Conservation (phyloP, 2,113 vertebrate species). For the Larimichthys polyactis region DNA sequence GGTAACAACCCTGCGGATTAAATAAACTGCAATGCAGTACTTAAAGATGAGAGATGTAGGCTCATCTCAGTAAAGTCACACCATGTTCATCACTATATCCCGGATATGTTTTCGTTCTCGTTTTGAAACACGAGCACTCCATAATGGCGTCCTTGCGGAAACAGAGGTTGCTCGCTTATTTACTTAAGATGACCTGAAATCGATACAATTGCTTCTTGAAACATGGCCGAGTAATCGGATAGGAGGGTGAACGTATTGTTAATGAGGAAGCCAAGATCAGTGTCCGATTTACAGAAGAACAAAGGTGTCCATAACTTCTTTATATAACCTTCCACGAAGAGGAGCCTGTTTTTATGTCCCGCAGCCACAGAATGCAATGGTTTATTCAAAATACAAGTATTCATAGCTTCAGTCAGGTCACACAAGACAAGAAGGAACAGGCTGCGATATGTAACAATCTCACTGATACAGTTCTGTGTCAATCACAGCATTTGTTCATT, state of each 20-base stretch:
- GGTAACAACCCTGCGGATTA: slow-evolving; percentile 39
- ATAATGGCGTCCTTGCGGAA: slow-evolving; percentile 42
- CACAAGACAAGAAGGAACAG: slow-evolving; percentile 9
- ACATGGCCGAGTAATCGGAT: slow-evolving; percentile 44
- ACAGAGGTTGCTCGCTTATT: slow-evolving; percentile 51
- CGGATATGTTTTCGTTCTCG: neutral
- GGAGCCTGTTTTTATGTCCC: neutral
- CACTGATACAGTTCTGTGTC: slow-evolving; percentile 45
- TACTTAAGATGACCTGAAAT: slow-evolving; percentile 57
- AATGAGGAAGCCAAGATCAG: slow-evolving; percentile 27
- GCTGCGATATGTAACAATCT: slow-evolving; percentile 1
- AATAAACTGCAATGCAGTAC: slow-evolving; percentile 62
- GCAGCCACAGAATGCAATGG: neutral
- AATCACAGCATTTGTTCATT: slow-evolving; percentile 45
- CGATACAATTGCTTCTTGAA: slow-evolving; percentile 43
- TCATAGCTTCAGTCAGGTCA: slow-evolving; percentile 12
- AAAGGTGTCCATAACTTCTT: slow-evolving; percentile 1
- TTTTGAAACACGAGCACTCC: slow-evolving; percentile 54
- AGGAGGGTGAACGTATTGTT: neutral
- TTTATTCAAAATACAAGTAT: slow-evolving; percentile 17
- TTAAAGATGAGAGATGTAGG: slow-evolving; percentile 7
- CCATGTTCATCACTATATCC: neutral
- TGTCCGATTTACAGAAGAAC: neutral
- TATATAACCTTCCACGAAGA: neutral
- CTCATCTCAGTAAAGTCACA: neutral